Evolutionary conservation across 2,113 vertebrate genomes (phyloP).

Genomic region (Parus major): DNA sequence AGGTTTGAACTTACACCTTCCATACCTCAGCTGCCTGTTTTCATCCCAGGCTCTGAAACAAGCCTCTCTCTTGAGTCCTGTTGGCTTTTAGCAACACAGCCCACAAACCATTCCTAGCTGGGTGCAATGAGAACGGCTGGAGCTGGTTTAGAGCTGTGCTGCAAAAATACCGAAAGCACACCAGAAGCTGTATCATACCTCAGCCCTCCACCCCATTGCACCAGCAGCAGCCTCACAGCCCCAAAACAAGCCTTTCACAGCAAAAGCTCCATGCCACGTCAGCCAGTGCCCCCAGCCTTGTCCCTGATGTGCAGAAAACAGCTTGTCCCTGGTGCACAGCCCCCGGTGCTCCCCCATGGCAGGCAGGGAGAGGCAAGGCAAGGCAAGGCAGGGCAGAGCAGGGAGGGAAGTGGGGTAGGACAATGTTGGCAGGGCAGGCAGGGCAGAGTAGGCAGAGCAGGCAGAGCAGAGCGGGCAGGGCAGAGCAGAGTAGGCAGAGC

Average conservation of each 20-base stretch:
- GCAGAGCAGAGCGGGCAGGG: background rate
- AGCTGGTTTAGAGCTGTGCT: background rate
- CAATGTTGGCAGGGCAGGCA: too few relatives aligned
- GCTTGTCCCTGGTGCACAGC: background rate
- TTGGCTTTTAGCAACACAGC: background rate
- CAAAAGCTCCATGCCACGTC: background rate
- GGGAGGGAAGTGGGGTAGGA: background rate
- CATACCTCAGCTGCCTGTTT: background rate
- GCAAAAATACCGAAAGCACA: background rate
- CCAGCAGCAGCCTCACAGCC: background rate
- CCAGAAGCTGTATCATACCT: fast-evolving
- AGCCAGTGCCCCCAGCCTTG: background rate
- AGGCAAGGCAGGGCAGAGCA: background rate
- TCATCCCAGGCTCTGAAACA: background rate
- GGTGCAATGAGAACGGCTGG: fast-evolving
- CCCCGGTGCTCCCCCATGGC: background rate
- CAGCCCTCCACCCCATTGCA: fast-evolving
- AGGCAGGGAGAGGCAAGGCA: too few relatives aligned
- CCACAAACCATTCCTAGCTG: background rate
- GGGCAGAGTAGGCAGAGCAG: background rate
- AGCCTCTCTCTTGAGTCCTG: background rate
- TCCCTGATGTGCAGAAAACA: too few relatives aligned
- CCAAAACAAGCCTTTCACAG: background rate
- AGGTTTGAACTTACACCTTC: background rate
- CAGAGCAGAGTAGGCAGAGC: background rate